A percentile compares a stretch with the other conserved stretches of the same genome.
These are phyloP conservation scores for Salvelinus fontinalis DNA, from an alignment of 2,113 vertebrate genomes.

Conservation along the genomic window DNA sequence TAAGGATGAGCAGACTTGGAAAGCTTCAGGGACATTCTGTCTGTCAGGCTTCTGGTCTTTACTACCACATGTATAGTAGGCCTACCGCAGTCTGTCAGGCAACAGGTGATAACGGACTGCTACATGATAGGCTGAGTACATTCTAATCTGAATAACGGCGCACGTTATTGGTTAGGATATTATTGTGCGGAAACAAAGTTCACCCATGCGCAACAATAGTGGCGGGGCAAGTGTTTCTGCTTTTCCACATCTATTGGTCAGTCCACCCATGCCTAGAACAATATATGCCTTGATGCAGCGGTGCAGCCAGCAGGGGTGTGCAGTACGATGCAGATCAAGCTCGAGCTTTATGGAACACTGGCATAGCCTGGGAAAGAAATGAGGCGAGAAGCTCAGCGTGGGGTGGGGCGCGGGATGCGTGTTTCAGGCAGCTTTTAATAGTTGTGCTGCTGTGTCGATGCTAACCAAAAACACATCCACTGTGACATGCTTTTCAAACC, in stretches of 20 bases:
- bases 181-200: conserved; percentile 60
- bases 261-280: conserved; percentile 59
- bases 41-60: neutral
- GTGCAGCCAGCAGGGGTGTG: conserved; percentile 62
- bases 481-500: no score
- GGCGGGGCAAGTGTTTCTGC: conserved; percentile 45
- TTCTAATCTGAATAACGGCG: conserved; percentile 44
- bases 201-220: conserved; percentile 41
- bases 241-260: conserved; percentile 33
- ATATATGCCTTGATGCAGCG: conserved; percentile 70
- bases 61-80: neutral
- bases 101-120: conserved; percentile 56
- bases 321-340: conserved; percentile 51
- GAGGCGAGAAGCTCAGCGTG: conserved; percentile 11
- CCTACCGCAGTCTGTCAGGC: conserved; percentile 17
- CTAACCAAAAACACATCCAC: no score
- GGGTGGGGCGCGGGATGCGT: conserved; percentile 4
- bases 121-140: conserved; percentile 1
- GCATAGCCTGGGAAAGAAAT: conserved; percentile 43
- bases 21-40: no score
- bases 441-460: neutral
- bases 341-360: conserved; percentile 52
- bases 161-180: conserved; percentile 51
- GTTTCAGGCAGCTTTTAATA: conserved; percentile 45
- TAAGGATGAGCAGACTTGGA: no score